Conservation (phyloP, 2,797 vertebrate genomes). For the Schizothorax lantsangensis region DNA sequence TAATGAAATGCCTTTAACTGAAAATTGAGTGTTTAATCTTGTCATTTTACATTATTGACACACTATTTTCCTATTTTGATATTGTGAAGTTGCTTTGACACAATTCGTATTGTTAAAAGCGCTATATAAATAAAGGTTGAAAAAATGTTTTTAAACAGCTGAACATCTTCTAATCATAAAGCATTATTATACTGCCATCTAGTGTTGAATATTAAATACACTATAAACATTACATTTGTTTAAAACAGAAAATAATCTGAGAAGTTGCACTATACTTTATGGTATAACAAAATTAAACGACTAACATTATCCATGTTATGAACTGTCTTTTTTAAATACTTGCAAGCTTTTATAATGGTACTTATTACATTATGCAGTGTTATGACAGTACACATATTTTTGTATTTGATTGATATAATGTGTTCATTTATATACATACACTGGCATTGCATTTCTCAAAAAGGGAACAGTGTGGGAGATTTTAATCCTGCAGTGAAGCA, state of each 20-base stretch:
- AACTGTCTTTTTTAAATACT: not conserved
- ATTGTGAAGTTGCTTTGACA: too few species aligned
- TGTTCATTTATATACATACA: not conserved
- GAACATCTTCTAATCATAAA: not conserved
- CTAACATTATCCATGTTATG: not conserved
- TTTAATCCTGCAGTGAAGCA: conserved; percentile 31
- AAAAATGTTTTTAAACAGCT: not conserved
- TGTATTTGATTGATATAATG: not conserved
- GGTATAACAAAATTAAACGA: not conserved
- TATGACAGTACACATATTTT: not conserved
- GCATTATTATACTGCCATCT: conserved; percentile 1
- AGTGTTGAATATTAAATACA: conserved; percentile 13
- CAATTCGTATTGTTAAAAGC: too few species aligned
- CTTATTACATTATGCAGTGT: not conserved
- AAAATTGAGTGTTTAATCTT: too few species aligned
- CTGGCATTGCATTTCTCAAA: not conserved
- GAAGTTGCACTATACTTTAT: not conserved
- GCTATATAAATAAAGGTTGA: too few species aligned
- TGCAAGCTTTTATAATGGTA: not conserved
- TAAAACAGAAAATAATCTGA: not conserved
- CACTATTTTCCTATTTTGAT: too few species aligned
- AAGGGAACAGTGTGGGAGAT: not conserved
- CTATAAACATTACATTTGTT: not conserved
- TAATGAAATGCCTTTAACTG: too few species aligned
- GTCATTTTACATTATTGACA: too few species aligned